Percentiles rank a stretch among this genome's conserved stretches.
Conservation (phyloP, 2,113 vertebrate genomes). For the Marmota flaviventris region DNA sequence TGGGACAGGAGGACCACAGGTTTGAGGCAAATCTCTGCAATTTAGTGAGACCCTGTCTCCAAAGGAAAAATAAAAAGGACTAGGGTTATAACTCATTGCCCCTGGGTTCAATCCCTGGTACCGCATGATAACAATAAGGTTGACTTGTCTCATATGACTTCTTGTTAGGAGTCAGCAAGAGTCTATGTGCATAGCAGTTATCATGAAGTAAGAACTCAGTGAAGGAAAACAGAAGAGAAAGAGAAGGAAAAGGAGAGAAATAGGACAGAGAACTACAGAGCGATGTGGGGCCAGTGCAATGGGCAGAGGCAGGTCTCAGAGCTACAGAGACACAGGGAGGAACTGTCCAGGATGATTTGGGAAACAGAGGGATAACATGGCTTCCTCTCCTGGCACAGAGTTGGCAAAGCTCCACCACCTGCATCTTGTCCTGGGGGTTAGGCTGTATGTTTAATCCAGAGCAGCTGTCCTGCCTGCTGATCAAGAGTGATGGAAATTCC, state of each 20-base stretch:
- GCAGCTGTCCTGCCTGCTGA: not conserved
- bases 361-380: not conserved
- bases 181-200: not conserved
- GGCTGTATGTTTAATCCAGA: not conserved
- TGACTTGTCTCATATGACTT: not conserved
- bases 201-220: not conserved
- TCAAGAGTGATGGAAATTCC: not conserved
- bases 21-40: too few species aligned
- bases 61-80: too few species aligned
- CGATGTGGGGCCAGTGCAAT: too few species aligned
- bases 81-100: too few species aligned
- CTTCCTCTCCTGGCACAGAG: not conserved
- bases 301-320: not conserved
- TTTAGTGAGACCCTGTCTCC: too few species aligned
- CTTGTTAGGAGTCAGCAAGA: not conserved
- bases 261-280: not conserved
- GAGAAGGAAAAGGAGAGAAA: not conserved
- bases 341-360: too few species aligned
- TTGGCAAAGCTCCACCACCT: too few species aligned
- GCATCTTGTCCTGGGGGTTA: not conserved
- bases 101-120: too few species aligned
- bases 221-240: not conserved
- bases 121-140: not conserved
- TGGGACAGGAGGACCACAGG: too few species aligned
- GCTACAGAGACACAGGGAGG: not conserved